A percentile compares a stretch with the other conserved stretches of the same genome.
phyloP scores from a whole-genome alignment of 2,797 vertebrate species.

The Antennarius maculatus region DNA sequence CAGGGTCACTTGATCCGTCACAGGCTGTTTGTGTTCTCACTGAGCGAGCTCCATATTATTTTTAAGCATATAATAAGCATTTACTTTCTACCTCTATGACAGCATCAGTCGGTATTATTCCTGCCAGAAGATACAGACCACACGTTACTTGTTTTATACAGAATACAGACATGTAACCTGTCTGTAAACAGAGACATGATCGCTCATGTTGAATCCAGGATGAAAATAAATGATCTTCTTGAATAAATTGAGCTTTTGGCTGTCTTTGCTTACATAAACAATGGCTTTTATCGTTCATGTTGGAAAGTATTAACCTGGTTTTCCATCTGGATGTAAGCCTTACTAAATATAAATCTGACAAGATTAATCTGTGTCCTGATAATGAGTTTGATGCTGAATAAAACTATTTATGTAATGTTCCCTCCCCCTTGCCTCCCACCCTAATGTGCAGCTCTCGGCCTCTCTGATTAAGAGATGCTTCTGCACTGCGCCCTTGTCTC shows the following conservation, averaged over 20 bases:
- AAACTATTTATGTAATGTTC: constrained; percentile 72
- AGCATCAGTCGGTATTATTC: too few relatives aligned
- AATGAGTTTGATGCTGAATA: constrained; percentile 63
- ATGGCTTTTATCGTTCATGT: constrained; percentile 18
- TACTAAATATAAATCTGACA: constrained; percentile 69
- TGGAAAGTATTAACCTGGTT: constrained; percentile 56
- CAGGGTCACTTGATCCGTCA: not conserved
- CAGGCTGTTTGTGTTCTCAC: constrained; percentile 18
- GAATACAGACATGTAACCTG: too few relatives aligned
- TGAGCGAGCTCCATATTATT: constrained; percentile 18
- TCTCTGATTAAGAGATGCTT: constrained; percentile 67
- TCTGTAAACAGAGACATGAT: not conserved
- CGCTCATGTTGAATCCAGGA: constrained; percentile 12
- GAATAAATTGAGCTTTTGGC: constrained; percentile 20
- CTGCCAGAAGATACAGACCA: too few relatives aligned
- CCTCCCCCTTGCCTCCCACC: not conserved
- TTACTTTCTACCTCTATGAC: too few relatives aligned
- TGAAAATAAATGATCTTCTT: constrained; percentile 1
- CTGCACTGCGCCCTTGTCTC: constrained; percentile 39
- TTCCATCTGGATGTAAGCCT: constrained; percentile 58
- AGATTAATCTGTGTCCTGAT: constrained; percentile 60
- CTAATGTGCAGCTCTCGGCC: constrained; percentile 43
- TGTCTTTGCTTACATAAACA: constrained; percentile 42
- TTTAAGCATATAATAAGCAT: too few relatives aligned
- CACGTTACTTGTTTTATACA: too few relatives aligned